Conservation (phyloP, 2,113 vertebrate genomes). For the Macquaria ambigua region DNA sequence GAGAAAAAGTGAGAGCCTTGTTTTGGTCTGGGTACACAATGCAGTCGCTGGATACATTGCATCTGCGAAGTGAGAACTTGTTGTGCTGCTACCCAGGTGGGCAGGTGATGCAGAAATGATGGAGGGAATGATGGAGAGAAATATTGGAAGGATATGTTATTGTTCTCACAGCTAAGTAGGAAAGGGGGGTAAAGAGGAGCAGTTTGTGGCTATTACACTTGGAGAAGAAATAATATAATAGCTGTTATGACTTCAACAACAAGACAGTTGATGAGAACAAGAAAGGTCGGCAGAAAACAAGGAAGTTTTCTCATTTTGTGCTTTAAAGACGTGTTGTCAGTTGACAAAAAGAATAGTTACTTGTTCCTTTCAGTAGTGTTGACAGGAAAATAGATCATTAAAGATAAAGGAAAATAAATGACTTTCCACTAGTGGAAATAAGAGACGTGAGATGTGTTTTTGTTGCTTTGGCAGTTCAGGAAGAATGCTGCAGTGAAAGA, state of each 20-base stretch:
- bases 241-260: background rate
- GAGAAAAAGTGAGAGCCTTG: background rate
- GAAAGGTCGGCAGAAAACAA: background rate
- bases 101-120: background rate
- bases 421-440: background rate
- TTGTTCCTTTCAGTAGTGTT: background rate
- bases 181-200: background rate
- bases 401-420: background rate
- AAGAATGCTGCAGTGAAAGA: background rate
- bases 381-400: background rate
- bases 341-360: background rate
- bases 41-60: background rate
- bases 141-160: background rate
- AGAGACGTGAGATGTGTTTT: background rate
- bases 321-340: background rate
- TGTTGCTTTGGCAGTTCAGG: background rate
- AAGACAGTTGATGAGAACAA: slow-evolving; percentile 3
- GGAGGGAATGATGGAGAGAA: background rate
- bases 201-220: background rate
- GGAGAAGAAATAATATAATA: background rate
- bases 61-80: background rate
- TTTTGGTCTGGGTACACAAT: background rate
- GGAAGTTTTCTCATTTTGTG: background rate
- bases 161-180: background rate
- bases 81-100: background rate